Evolutionary conservation across 2,888 invertebrate genomes (phyloP).

Genomic region (Steromphala cineraria): DNA sequence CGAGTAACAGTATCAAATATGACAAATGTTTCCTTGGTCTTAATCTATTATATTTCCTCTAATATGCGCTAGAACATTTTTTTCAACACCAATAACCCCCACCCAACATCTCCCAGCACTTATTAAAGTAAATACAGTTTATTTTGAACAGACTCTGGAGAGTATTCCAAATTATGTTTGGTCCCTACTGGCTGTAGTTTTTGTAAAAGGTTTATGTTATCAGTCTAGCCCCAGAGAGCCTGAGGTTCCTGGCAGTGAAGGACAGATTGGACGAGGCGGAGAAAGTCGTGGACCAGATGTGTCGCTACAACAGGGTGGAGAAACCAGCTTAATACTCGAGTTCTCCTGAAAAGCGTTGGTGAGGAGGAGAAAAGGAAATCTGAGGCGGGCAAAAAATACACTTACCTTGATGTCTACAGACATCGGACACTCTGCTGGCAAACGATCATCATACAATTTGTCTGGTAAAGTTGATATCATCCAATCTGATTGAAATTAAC

Average conservation of each 20-base stretch:
- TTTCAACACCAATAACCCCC: no score
- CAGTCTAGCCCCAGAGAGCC: conserved; percentile 52
- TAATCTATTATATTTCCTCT: no score
- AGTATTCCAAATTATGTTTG: no score
- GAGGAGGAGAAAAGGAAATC: background rate
- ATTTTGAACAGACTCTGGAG: no score
- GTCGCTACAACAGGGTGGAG: conserved; percentile 36
- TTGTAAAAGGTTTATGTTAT: no score
- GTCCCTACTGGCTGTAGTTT: no score
- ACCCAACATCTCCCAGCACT: no score
- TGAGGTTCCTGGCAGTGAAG: conserved; percentile 47
- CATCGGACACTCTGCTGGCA: background rate
- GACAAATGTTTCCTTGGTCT: no score
- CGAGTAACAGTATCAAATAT: no score
- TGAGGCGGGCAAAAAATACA: background rate
- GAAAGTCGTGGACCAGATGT: conserved; percentile 30
- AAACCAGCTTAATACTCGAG: conserved; percentile 37
- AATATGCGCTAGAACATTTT: no score
- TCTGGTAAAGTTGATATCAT: background rate
- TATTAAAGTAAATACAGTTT: no score
- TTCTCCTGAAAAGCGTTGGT: conserved; percentile 15
- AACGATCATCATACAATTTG: background rate
- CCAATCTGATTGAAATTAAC: no score
- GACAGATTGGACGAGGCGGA: conserved; percentile 36
- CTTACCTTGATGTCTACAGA: background rate